These are phyloP conservation scores for Alcedo atthis DNA, from an alignment of 2,797 vertebrate species.

Conservation along the genomic window DNA sequence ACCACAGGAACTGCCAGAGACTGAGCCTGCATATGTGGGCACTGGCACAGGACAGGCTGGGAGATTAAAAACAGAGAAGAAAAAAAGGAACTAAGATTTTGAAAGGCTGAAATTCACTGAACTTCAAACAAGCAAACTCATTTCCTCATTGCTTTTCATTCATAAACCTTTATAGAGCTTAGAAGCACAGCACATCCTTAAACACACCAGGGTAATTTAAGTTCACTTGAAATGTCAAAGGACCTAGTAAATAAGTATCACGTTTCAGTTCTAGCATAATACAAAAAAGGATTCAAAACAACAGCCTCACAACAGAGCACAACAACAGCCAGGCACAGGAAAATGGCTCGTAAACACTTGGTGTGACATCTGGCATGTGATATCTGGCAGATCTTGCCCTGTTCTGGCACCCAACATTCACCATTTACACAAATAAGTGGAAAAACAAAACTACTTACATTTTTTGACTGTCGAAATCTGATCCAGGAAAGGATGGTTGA, in stretches of 20 bases:
- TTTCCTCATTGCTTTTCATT: conserved; percentile 5
- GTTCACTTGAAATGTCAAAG: conserved; percentile 16
- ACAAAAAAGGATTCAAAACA: conserved; percentile 24
- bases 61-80: conserved; percentile 1
- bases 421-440: background rate
- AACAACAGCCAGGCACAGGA: background rate
- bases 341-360: conserved; percentile 5
- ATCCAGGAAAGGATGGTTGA: conserved; percentile 94
- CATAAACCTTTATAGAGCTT: background rate
- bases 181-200: background rate
- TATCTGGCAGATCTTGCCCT: background rate
- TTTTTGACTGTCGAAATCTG: conserved; percentile 89
- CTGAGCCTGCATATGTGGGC: conserved; percentile 83
- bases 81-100: background rate
- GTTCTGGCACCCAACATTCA: background rate
- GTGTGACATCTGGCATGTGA: background rate
- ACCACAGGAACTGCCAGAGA: conserved; percentile 88
- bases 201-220: background rate
- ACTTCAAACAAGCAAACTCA: conserved; percentile 20
- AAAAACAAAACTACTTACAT: conserved; percentile 82
- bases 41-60: conserved; percentile 94
- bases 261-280: background rate
- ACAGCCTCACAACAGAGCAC: background rate
- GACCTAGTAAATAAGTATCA: conserved; percentile 18
- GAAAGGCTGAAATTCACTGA: background rate